phyloP scores from a whole-genome alignment of 2,888 invertebrate species.

The Andrena haemorrhoa region DNA sequence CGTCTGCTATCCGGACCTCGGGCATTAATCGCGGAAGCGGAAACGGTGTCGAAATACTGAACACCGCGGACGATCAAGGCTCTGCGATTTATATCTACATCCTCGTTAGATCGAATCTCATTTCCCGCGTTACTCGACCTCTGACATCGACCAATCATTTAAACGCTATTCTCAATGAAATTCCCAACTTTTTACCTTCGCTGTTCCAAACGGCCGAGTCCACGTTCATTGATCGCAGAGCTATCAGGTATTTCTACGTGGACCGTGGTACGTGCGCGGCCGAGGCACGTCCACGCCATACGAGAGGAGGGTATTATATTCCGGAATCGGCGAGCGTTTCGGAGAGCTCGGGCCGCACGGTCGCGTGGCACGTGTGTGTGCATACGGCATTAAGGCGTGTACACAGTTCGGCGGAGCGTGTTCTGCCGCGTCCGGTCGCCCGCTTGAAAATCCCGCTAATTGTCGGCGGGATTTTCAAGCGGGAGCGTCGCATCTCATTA shows the following conservation, averaged over 20 bases:
- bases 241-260: conserved; percentile 50
- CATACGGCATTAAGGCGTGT: conserved; percentile 49
- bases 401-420: not conserved
- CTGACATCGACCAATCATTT: no score
- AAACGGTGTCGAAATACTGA: conserved; percentile 39
- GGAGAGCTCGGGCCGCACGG: conserved; percentile 60
- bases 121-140: no score
- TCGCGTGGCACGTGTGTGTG: conserved; percentile 64
- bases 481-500: conserved; percentile 62
- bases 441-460: conserved; percentile 67
- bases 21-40: not conserved
- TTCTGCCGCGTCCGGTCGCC: conserved; percentile 32
- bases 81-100: no score
- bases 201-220: no score
- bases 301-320: conserved; percentile 50
- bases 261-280: conserved; percentile 42
- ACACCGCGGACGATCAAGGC: conserved; percentile 1
- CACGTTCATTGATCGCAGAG: no score
- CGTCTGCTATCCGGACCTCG: not conserved
- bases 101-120: no score
- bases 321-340: conserved; percentile 56
- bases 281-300: conserved; percentile 35
- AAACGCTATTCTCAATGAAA: no score
- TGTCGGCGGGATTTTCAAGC: conserved; percentile 61
- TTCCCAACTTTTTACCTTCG: no score